These are phyloP conservation scores for Zaprionus africanus DNA, from an alignment of 1,140 invertebrate genomes.

Conservation along the genomic window DNA sequence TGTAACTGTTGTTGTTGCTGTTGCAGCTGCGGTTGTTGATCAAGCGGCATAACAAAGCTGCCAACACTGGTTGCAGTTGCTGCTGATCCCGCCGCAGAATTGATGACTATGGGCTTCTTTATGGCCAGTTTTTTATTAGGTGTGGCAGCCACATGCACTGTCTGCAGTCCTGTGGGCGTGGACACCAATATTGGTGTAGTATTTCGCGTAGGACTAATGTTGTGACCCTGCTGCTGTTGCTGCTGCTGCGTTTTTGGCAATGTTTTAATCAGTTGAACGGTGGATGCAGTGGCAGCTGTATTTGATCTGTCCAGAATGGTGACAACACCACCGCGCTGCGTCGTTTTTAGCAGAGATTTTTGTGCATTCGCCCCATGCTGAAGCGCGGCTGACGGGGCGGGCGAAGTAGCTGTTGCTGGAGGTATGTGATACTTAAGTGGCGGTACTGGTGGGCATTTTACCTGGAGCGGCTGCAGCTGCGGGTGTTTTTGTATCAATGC, in stretches of 20 bases:
- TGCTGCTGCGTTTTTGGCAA: constrained; percentile 25
- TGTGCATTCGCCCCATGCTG: constrained; percentile 44
- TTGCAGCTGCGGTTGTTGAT: constrained; percentile 52
- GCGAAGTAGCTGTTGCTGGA: constrained; percentile 26
- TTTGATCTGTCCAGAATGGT: constrained; percentile 37
- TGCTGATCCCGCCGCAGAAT: constrained; percentile 35
- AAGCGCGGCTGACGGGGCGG: constrained; percentile 19
- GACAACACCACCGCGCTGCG: constrained; percentile 43
- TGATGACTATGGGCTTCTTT: constrained; percentile 71
- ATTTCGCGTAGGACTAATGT: constrained; percentile 51
- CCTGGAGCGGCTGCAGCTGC: constrained; percentile 20
- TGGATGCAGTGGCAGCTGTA: constrained; percentile 1
- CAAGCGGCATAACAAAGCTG: constrained; percentile 62
- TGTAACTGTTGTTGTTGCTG: constrained; percentile 17
- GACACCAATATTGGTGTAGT: constrained; percentile 80
- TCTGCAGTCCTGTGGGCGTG: constrained; percentile 76
- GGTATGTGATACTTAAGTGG: constrained; percentile 77
- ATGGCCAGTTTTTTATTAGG: constrained; percentile 42
- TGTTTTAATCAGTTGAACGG: constrained; percentile 28
- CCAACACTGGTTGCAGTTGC: constrained; percentile 28
- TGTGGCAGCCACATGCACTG: constrained; percentile 79
- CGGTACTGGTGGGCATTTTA: constrained; percentile 75
- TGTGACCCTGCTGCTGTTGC: constrained; percentile 30
- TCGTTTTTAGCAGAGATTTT: constrained; percentile 73
- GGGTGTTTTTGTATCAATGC: constrained; percentile 53